These are phyloP conservation scores for Saxicola maurus DNA, from an alignment of 2,797 vertebrate genomes.

Conservation along the genomic window DNA sequence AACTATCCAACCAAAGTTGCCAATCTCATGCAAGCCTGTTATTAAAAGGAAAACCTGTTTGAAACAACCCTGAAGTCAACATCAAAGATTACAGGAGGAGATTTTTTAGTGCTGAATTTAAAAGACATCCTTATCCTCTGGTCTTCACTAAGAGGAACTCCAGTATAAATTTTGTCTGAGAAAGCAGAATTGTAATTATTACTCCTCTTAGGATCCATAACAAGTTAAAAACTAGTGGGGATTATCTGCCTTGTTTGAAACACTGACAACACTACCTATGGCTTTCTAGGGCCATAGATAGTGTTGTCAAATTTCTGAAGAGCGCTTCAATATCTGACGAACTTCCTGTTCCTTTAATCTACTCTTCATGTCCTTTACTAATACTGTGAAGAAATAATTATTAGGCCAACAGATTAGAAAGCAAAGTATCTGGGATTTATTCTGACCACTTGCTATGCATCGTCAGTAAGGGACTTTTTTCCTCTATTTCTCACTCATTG, in stretches of 20 bases:
- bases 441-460: background rate
- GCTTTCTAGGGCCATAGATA: background rate
- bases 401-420: background rate
- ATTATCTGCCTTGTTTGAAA: background rate
- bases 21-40: background rate
- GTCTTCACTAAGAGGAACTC: background rate
- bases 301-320: background rate
- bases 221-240: background rate
- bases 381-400: background rate
- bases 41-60: background rate
- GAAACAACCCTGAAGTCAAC: background rate
- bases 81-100: background rate
- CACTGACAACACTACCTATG: background rate
- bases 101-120: background rate
- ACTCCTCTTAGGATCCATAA: background rate
- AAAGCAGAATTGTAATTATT: background rate
- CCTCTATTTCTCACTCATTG: background rate
- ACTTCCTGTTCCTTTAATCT: background rate
- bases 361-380: background rate
- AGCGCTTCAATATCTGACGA: background rate
- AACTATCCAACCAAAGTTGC: background rate
- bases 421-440: background rate
- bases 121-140: background rate
- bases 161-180: background rate
- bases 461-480: background rate